Percentiles rank a stretch among this genome's conserved stretches.
Evolutionary conservation across 2,888 invertebrate genomes (phyloP).

Genomic region (Chrysina gloriosa): DNA sequence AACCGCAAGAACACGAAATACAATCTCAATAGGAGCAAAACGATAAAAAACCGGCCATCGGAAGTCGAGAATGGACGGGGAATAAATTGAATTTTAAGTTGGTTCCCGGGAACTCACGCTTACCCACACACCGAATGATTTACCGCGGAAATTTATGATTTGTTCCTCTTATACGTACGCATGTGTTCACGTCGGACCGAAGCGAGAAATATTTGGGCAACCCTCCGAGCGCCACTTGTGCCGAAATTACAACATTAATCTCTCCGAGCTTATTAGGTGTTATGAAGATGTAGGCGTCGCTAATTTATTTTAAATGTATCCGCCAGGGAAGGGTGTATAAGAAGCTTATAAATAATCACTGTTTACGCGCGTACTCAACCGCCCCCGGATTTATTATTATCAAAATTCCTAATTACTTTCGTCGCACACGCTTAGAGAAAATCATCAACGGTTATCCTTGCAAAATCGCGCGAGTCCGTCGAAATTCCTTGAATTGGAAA

Average conservation of each 20-base stretch:
- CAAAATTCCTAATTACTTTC: neutral
- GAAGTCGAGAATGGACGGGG: conserved; percentile 3
- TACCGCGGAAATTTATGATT: neutral
- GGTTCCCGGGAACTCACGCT: neutral
- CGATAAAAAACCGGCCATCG: neutral
- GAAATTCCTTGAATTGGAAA: neutral
- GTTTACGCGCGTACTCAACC: too few species aligned
- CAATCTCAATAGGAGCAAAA: too few species aligned
- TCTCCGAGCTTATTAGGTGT: neutral
- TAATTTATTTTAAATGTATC: neutral
- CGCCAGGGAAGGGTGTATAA: too few species aligned
- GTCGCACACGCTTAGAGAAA: too few species aligned
- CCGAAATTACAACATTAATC: neutral
- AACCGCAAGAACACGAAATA: conserved; percentile 13
- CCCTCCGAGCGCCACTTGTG: neutral
- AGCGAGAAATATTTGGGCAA: neutral
- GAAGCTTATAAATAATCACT: too few species aligned
- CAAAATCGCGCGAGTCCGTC: neutral
- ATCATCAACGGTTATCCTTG: neutral
- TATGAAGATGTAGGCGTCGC: neutral
- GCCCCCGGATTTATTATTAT: neutral
- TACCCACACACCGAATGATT: neutral
- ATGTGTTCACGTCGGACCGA: too few species aligned
- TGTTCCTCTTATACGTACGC: neutral
- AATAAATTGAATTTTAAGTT: conserved; percentile 16